Conservation (phyloP, 2,888 invertebrate species). For the Eubasilissa splendida region DNA sequence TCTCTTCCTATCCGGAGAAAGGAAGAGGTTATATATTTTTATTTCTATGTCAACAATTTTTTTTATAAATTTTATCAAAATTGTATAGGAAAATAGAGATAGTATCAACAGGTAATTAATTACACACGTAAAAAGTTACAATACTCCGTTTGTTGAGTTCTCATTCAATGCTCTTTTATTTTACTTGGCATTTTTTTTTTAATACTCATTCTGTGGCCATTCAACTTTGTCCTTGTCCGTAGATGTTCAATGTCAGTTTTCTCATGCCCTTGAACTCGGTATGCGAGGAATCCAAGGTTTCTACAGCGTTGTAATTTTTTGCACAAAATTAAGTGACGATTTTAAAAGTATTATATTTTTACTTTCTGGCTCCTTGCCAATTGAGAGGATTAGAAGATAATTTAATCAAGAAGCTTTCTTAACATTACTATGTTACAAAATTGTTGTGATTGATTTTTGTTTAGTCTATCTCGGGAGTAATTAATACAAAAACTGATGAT, state of each 20-base stretch:
- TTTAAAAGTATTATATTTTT: neutral
- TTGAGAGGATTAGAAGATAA: neutral
- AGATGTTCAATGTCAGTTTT: neutral
- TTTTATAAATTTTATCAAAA: no score
- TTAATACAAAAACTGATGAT: neutral
- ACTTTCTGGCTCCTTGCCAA: slow-evolving; percentile 21
- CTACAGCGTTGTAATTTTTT: neutral
- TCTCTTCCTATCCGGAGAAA: no score
- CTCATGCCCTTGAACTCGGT: slow-evolving; percentile 17
- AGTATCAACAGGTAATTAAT: no score
- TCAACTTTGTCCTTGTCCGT: slow-evolving; percentile 32
- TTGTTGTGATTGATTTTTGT: slow-evolving; percentile 33
- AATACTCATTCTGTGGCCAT: slow-evolving; percentile 1
- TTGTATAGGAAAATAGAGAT: no score
- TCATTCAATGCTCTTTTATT: slow-evolving; percentile 6
- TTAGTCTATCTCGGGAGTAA: slow-evolving; percentile 26
- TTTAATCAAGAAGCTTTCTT: neutral
- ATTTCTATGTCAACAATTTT: no score
- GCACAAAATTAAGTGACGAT: slow-evolving; percentile 1
- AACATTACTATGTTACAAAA: slow-evolving; percentile 3
- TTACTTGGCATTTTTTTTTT: neutral
- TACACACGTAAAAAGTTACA: no score
- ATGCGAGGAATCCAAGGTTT: neutral
- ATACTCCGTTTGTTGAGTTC: neutral
- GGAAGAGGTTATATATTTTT: no score